Conservation (phyloP, 2,113 vertebrate genomes). For the Stegastes partitus region DNA sequence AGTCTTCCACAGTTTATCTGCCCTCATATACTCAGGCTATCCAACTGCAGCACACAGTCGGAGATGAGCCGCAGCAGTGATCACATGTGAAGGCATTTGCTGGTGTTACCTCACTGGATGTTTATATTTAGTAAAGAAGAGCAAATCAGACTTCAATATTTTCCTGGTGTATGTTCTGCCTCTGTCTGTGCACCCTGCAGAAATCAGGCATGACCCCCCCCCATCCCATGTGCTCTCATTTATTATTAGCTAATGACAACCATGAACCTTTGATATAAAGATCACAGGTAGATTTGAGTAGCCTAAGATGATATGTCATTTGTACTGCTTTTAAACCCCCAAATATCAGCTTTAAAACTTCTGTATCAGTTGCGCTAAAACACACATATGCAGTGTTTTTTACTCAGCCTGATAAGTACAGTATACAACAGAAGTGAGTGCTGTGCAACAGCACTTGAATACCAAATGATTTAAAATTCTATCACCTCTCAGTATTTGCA, state of each 20-base stretch:
- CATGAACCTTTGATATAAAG: neutral
- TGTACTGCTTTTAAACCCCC: neutral
- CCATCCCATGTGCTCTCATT: neutral
- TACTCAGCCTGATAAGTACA: too few relatives aligned
- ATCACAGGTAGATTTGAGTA: neutral
- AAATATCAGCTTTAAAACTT: neutral
- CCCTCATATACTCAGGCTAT: neutral
- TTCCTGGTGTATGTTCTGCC: constrained; percentile 44
- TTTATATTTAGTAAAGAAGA: neutral
- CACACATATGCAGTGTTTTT: too few relatives aligned
- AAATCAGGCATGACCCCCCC: constrained; percentile 41
- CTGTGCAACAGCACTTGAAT: too few relatives aligned
- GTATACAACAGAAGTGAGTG: too few relatives aligned
- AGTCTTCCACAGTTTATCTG: neutral
- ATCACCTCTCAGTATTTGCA: too few relatives aligned
- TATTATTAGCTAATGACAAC: constrained; percentile 12
- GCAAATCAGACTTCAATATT: neutral
- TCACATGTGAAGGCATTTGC: neutral
- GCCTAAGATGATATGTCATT: neutral
- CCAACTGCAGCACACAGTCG: neutral
- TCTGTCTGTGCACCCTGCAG: constrained; percentile 32
- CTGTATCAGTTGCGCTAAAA: too few relatives aligned
- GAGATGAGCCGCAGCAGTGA: too few relatives aligned
- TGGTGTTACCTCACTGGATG: neutral
- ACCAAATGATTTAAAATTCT: too few relatives aligned